phyloP scores from a whole-genome alignment of 2,888 invertebrate species.

The Rhyacophila evoluta region DNA sequence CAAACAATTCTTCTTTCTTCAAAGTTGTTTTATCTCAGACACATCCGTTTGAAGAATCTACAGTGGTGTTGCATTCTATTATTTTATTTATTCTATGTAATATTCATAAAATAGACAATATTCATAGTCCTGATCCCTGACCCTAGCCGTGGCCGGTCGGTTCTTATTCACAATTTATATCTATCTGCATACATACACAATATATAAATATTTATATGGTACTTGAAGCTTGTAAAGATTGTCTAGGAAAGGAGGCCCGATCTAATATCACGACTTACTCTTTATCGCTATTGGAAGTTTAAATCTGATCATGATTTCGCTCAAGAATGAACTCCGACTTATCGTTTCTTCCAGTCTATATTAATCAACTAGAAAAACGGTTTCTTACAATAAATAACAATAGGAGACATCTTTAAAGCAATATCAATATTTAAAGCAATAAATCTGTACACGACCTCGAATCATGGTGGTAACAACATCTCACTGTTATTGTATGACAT shows the following conservation, averaged over 20 bases:
- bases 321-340: constrained; percentile 39
- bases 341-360: constrained; percentile 31
- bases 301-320: constrained; percentile 48
- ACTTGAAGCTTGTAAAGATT: constrained; percentile 36
- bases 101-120: constrained; percentile 54
- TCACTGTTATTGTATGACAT: not conserved
- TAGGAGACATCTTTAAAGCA: not conserved
- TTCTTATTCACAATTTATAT: constrained; percentile 48
- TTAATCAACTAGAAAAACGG: constrained; percentile 12
- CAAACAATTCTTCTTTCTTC: not conserved
- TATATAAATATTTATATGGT: constrained; percentile 49
- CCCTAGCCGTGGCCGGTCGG: constrained; percentile 47
- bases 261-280: constrained; percentile 44
- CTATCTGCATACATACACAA: constrained; percentile 47
- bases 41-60: constrained; percentile 21
- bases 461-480: not conserved
- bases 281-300: constrained; percentile 44
- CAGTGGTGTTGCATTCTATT: constrained; percentile 10
- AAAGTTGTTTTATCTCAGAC: not conserved
- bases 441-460: not conserved
- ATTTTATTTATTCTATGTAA: constrained; percentile 48
- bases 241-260: constrained; percentile 42
- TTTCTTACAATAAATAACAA: not conserved
- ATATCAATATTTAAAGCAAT: not conserved
- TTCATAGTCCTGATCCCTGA: constrained; percentile 52